Base-by-base conservation (phyloP, 1,140 invertebrate species). In the Protaetia brevitarsis region DNA sequence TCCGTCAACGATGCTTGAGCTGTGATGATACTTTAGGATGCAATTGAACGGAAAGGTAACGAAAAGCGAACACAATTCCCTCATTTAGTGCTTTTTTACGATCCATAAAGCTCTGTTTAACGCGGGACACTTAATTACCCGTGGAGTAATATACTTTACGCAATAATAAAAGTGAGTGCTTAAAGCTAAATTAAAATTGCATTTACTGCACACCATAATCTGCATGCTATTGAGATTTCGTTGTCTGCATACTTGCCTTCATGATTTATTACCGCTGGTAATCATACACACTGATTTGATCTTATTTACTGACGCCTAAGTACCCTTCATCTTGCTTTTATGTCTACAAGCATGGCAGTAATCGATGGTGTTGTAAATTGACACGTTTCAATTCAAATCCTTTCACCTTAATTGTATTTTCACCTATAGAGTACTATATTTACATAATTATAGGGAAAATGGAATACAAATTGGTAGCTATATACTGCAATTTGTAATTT, bases 91-190 rank as follows among this genome's bases (percentile, higher is more conserved):
- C 16, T 19, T 51, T 51, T 51, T 51, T 51, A 51, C 41, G 41
- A 51, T 51, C 19, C 16, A 51, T 51, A 51, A 51, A 51, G 11
- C 41, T 51, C 21, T 8, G n/a, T 21, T 41, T 51, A 51, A 51
- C 16, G 19, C 7, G 41, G 11, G 26, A 19, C 16, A 51, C 41
- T 51, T 51, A 51, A 51, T 51, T 51, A 51, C 26, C 41, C 26
- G 8, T n/a, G 31, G 1, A 34, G 31, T n/a, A 34, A 19, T 51
- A 51, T 51, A 21, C 41, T 51, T 21, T 51, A 51, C 13, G 41
- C 26, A 19, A 51, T 23, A 51, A 13, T 51, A 51, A 51, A 51
- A 51, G 41, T 51, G 41, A 23, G 41, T 21, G 26, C 16, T 51
- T 7, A 51, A 51, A 0, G 41, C 26, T 21, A 21, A 19, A 51